Base-by-base conservation (phyloP, 2,113 vertebrate species). In the Oreochromis niloticus region DNA sequence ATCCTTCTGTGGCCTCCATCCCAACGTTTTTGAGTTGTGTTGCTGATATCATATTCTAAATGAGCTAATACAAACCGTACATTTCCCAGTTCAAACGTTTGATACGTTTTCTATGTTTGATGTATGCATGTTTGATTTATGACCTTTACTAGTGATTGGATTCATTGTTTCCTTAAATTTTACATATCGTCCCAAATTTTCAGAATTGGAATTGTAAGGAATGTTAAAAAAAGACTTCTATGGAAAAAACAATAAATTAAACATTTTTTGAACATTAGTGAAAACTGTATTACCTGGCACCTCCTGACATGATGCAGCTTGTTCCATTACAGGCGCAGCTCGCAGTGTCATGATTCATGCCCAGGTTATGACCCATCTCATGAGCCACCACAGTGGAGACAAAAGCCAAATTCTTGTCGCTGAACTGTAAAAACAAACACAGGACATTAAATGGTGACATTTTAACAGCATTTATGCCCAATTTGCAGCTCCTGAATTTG, bases 281-380 rank as follows among this genome's bases (percentile, higher is more conserved):
- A 5, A 34, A 57, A 39, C 39, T 24, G n/a, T 17, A 93, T 96
- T 96, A 98, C 98, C 88, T 91, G 4, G 94, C 95, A 34, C 1
- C 27, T 27, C 27, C 27, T 27, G 27, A 4, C 98, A 98, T 98
- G 91, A 98, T 97, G 63, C 95, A 98, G 71, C 3, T 14, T 1
- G 3, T 1, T 48, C 79, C 90, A 1, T 43, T 3, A 50, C 94
- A 95, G 16, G 3, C 11, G 87, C 97, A 98, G 34, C 71, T 48
- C 0, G 0, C 0, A 4, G 73, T 4, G 4, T 98, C 98, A 0
- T 98, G 98, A 82, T 85, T 96, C 97, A 98, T 97, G 22, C 98
- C 98, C 1, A 98, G 92, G 56, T 98, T 98, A 88, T 98, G 98
- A 2, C 98, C 98, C 94, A 98, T 86, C 78, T 98, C 98, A 43